phyloP scores from a whole-genome alignment of 2,797 vertebrate genomes.

The Falco naumanni region DNA sequence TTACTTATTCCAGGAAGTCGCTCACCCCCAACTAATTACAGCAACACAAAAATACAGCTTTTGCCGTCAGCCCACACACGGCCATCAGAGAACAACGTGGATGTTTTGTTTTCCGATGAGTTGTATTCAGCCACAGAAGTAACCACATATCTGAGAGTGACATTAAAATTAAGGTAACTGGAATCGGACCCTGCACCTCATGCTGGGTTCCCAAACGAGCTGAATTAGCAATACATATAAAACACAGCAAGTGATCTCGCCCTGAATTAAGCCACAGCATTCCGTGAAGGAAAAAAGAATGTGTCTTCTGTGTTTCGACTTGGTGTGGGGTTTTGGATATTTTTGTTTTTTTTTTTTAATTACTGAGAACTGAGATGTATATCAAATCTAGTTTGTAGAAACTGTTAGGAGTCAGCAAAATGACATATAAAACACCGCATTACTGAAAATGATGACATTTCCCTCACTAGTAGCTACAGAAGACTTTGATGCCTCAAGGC shows the following conservation, averaged over 20 bases:
- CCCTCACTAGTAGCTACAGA: background rate
- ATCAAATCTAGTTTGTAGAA: background rate
- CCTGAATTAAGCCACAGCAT: background rate
- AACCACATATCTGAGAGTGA: background rate
- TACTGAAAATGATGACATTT: background rate
- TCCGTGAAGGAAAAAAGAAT: background rate
- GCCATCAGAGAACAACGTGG: background rate
- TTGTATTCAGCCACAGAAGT: background rate
- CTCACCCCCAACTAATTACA: background rate
- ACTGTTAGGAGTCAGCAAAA: background rate
- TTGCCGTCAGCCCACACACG: fast-evolving
- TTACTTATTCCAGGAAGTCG: background rate
- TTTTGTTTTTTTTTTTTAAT: background rate
- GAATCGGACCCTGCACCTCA: background rate
- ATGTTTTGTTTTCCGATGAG: background rate
- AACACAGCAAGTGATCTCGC: background rate
- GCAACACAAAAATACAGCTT: background rate
- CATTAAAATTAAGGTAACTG: background rate
- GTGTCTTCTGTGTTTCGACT: background rate
- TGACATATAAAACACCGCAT: fast-evolving
- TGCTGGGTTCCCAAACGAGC: background rate
- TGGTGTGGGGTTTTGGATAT: background rate
- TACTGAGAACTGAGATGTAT: background rate
- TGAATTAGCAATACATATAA: background rate
- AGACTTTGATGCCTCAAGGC: background rate